Evolutionary conservation across 2,797 vertebrate genomes (phyloP).

Genomic region (Helicolenus hilgendorfi): DNA sequence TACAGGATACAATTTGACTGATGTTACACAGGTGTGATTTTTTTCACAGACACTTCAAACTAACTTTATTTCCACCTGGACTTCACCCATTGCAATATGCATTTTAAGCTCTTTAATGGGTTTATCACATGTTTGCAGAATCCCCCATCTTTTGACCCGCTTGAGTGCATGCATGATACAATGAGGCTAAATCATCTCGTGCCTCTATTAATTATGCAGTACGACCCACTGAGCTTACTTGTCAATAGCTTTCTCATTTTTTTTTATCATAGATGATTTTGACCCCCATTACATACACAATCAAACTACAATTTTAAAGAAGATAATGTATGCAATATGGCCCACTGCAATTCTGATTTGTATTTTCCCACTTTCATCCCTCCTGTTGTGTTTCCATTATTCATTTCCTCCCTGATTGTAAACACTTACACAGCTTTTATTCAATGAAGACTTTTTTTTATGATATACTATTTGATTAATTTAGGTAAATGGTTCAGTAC

Average conservation of each 20-base stretch:
- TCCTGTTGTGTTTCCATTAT: neutral
- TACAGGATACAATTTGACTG: neutral
- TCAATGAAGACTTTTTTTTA: neutral
- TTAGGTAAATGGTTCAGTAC: neutral
- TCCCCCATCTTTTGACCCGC: constrained; percentile 69
- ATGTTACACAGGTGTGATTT: too few species aligned
- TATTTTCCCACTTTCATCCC: neutral
- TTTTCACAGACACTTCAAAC: neutral
- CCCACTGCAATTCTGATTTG: neutral
- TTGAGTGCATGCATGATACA: constrained; percentile 63
- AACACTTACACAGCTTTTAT: neutral
- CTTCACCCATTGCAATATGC: neutral
- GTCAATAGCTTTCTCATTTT: neutral
- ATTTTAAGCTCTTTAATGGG: constrained; percentile 66
- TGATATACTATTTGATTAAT: neutral
- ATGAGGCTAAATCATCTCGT: constrained; percentile 66
- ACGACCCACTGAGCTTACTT: neutral
- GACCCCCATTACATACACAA: rapidly evolving
- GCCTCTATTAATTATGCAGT: constrained; percentile 22
- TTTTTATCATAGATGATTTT: neutral
- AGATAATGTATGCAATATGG: rapidly evolving
- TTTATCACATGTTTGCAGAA: constrained; percentile 73
- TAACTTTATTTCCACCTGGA: neutral
- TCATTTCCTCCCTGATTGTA: neutral
- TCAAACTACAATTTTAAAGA: neutral